Conservation (phyloP, 2,797 vertebrate species). For the Amniataba percoides region DNA sequence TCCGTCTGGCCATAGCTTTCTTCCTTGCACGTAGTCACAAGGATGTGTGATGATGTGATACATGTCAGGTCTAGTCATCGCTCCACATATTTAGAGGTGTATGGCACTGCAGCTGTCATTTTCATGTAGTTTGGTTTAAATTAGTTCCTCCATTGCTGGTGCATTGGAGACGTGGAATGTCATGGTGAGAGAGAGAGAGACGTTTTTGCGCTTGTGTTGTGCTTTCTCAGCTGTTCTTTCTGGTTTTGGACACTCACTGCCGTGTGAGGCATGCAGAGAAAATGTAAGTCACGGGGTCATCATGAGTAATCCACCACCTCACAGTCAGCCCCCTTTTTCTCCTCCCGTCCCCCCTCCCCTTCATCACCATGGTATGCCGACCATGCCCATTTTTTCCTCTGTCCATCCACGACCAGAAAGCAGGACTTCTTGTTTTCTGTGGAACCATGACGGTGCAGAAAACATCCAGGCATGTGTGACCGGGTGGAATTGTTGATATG, state of each 20-base stretch:
- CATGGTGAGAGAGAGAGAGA: neutral
- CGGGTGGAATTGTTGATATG: conserved; percentile 9
- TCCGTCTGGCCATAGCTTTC: conserved; percentile 2
- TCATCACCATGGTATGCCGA: neutral
- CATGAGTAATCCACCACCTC: conserved; percentile 68
- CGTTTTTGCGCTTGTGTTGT: conserved; percentile 58
- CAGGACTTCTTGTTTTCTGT: conserved; percentile 3
- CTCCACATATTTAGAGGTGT: conserved; percentile 30
- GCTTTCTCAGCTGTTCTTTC: conserved; percentile 77
- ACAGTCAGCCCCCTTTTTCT: conserved; percentile 20
- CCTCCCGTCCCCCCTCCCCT: neutral
- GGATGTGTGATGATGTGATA: neutral
- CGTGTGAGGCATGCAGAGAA: conserved; percentile 73
- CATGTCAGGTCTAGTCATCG: conserved; percentile 5
- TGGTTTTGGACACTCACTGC: conserved; percentile 57
- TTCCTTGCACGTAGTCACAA: conserved; percentile 8
- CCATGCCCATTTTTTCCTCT: conserved; percentile 10
- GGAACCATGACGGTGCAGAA: conserved; percentile 7
- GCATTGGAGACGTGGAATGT: conserved; percentile 31
- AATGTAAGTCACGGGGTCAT: conserved; percentile 80
- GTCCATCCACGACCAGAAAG: neutral
- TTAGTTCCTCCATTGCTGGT: neutral
- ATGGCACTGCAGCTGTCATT: neutral
- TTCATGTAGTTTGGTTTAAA: conserved; percentile 18
- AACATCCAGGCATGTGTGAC: conserved; percentile 5